Evolutionary conservation across 2,888 invertebrate species (phyloP).

Genomic region (Diadegma fenestrale): DNA sequence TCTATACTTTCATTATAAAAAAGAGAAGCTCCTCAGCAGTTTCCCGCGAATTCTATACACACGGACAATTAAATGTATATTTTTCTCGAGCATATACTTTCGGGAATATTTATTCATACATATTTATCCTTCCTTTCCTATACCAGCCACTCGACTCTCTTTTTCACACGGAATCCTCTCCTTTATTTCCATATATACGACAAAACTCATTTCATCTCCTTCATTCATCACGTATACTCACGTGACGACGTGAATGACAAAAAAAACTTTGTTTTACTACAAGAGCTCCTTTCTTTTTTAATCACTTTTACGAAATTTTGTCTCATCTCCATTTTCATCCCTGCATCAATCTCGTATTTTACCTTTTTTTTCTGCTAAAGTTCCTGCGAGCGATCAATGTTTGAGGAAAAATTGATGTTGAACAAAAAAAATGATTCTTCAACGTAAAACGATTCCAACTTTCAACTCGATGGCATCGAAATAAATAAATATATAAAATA

Average conservation of each 20-base stretch:
- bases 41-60: slow-evolving; percentile 43
- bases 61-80: not conserved
- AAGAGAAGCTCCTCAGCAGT: slow-evolving; percentile 22
- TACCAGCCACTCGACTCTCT: slow-evolving; percentile 68
- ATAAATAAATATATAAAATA: too few species aligned
- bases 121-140: slow-evolving; percentile 35
- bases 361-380: too few species aligned
- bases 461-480: too few species aligned
- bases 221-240: not conserved
- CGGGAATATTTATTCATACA: not conserved
- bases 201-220: slow-evolving; percentile 34
- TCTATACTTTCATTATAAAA: not conserved
- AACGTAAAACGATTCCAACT: too few species aligned
- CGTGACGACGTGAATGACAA: not conserved
- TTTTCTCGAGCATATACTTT: not conserved
- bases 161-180: slow-evolving; percentile 72
- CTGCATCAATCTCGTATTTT: too few species aligned
- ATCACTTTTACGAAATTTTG: too few species aligned
- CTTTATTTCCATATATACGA: not conserved
- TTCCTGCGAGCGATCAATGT: too few species aligned
- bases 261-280: not conserved
- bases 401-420: too few species aligned
- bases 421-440: too few species aligned
- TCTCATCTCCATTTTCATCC: too few species aligned
- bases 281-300: not conserved